Percentiles rank a stretch among this genome's conserved stretches.
These are phyloP conservation scores for Phalacrocorax pelagicus DNA, from an alignment of 2,113 vertebrate genomes.

Conservation along the genomic window DNA sequence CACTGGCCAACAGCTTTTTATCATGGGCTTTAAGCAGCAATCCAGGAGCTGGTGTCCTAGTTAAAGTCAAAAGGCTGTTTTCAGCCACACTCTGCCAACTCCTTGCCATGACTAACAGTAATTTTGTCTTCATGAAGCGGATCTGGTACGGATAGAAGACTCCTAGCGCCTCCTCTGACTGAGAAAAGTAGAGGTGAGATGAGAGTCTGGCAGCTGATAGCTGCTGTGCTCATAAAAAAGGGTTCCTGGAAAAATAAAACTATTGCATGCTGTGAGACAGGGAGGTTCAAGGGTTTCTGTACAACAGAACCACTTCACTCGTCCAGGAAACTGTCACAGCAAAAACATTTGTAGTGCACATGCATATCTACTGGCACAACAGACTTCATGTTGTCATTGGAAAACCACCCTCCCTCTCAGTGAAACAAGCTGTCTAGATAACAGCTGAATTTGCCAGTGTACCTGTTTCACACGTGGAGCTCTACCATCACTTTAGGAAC, in stretches of 20 bases:
- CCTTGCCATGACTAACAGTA: neutral
- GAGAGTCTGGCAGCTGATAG: neutral
- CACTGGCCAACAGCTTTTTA: neutral
- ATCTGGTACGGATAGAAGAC: neutral
- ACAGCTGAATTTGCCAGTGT: neutral
- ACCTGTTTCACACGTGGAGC: rapidly evolving
- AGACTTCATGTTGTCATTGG: neutral
- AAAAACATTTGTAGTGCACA: neutral
- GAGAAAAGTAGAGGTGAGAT: neutral
- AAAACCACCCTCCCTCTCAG: neutral
- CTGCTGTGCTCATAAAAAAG: neutral
- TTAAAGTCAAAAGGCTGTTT: neutral
- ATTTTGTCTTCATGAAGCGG: neutral
- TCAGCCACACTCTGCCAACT: neutral
- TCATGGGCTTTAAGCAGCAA: neutral
- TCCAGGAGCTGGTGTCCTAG: neutral
- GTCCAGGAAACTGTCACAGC: neutral
- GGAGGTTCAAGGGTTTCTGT: neutral
- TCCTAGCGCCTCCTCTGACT: neutral
- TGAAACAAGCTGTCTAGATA: neutral
- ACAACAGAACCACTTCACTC: neutral
- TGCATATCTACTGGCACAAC: neutral
- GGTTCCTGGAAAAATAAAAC: neutral
- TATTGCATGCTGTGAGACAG: neutral
- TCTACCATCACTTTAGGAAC: neutral